phyloP scores from a whole-genome alignment of 2,888 invertebrate species.

The Ptycholaimellus sp. region DNA sequence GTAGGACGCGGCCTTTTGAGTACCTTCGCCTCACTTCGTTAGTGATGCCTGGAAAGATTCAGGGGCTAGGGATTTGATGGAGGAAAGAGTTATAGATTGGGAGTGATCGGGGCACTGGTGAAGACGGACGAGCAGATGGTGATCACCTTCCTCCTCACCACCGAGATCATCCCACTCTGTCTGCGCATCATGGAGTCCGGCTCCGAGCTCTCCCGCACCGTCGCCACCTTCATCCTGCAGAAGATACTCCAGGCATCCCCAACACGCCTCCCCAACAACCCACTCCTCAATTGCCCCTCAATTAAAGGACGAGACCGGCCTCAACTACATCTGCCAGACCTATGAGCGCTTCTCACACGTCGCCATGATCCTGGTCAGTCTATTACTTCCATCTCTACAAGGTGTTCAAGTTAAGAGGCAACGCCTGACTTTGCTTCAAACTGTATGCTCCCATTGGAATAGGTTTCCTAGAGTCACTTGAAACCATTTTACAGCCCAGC shows the following conservation, averaged over 20 bases:
- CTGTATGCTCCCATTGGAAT: no score
- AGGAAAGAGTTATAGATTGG: no score
- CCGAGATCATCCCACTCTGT: conserved; percentile 95
- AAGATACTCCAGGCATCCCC: no score
- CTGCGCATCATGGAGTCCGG: conserved; percentile 97
- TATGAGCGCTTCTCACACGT: conserved; percentile 98
- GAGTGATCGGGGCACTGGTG: conserved; percentile 93
- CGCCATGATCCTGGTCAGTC: conserved; percentile 70
- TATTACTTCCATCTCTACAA: no score
- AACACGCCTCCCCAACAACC: no score
- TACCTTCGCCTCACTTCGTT: conserved; percentile 70
- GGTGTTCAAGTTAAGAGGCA: no score
- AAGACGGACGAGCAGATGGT: conserved; percentile 43
- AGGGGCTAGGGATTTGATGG: no score
- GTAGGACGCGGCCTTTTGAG: conserved; percentile 92
- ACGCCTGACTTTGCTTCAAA: no score
- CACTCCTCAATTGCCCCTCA: no score
- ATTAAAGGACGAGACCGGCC: conserved; percentile 94
- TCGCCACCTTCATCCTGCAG: conserved; percentile 87
- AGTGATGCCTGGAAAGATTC: no score
- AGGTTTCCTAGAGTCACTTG: no score
- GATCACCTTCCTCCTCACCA: conserved; percentile 85
- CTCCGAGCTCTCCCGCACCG: conserved; percentile 94
- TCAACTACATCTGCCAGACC: conserved; percentile 94
- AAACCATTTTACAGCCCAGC: no score